Conservation (phyloP, 2,113 vertebrate species). For the Centropristis striata region DNA sequence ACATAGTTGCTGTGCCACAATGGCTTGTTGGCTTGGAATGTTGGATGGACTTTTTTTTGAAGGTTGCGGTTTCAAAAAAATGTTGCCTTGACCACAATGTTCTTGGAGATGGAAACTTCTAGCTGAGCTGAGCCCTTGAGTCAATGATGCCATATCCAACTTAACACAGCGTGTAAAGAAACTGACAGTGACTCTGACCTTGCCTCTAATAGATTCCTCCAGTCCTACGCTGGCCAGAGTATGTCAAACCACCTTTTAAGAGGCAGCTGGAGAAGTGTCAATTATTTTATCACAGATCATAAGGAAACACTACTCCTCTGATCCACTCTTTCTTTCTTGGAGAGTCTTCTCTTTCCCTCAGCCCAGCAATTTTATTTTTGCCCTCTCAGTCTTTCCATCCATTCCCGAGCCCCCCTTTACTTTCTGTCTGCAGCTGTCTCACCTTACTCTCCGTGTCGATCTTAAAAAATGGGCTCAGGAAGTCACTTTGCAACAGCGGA, state of each 20-base stretch:
- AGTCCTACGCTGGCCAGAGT: not conserved
- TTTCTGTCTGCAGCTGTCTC: slow-evolving; percentile 53
- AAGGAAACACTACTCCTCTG: slow-evolving; percentile 31
- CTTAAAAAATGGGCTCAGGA: slow-evolving; percentile 63
- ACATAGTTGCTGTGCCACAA: slow-evolving; percentile 18
- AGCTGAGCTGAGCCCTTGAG: slow-evolving; percentile 3
- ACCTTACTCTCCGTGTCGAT: slow-evolving; percentile 55
- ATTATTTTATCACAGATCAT: slow-evolving; percentile 52
- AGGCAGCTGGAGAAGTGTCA: slow-evolving; percentile 23
- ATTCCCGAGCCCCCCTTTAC: not conserved
- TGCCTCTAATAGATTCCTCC: slow-evolving; percentile 24
- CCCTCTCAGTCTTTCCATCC: slow-evolving; percentile 18
- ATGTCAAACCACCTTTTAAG: slow-evolving; percentile 7
- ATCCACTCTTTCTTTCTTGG: slow-evolving; percentile 12
- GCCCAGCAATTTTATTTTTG: slow-evolving; percentile 45
- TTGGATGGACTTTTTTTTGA: slow-evolving; percentile 19
- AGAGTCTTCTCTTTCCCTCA: slow-evolving; percentile 19
- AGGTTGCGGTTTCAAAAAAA: slow-evolving; percentile 33
- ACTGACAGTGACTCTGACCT: slow-evolving; percentile 41
- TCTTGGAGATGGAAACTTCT: slow-evolving; percentile 9
- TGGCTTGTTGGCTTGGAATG: slow-evolving; percentile 3
- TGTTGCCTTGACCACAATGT: slow-evolving; percentile 5
- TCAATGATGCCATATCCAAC: not conserved
- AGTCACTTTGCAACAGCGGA: slow-evolving; percentile 69
- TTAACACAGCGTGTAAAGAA: slow-evolving; percentile 10